A percentile compares a stretch with the other conserved stretches of the same genome.
These are phyloP conservation scores for Cuniculus paca DNA, from an alignment of 2,797 vertebrate species.

Conservation along the genomic window DNA sequence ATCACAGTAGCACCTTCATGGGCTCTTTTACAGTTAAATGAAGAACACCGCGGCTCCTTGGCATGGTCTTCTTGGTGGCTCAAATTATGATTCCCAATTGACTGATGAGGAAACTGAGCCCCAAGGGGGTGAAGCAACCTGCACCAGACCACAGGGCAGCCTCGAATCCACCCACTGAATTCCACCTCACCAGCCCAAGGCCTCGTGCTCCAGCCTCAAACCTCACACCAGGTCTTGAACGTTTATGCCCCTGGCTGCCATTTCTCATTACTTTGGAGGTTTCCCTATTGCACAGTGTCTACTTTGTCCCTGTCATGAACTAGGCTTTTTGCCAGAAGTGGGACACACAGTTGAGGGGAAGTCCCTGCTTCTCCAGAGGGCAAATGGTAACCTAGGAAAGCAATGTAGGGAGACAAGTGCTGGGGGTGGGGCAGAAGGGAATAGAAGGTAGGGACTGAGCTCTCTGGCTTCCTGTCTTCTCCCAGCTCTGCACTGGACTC, in stretches of 20 bases:
- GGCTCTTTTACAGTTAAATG: not conserved
- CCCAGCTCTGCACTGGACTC: not conserved
- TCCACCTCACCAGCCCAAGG: not conserved
- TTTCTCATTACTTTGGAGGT: not conserved
- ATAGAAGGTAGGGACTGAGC: not conserved
- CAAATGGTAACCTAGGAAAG: not conserved
- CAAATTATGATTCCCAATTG: not conserved
- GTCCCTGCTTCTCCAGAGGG: not conserved
- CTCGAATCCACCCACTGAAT: not conserved
- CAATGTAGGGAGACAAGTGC: no score
- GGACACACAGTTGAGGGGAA: not conserved
- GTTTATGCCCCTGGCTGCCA: not conserved
- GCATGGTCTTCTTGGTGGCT: not conserved
- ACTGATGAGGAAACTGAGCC: not conserved
- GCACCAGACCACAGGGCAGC: not conserved
- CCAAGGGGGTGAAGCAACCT: not conserved
- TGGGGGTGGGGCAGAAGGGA: not conserved
- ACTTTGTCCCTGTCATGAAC: not conserved
- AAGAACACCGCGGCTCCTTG: not conserved
- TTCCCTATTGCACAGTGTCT: not conserved
- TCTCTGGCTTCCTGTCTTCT: not conserved
- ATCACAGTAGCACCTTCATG: not conserved
- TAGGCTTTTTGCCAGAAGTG: not conserved
- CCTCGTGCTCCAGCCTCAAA: not conserved
- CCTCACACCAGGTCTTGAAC: not conserved